A percentile compares a stretch with the other conserved stretches of the same genome.
These are phyloP conservation scores for Nymphalis io DNA, from an alignment of 1,140 invertebrate species.

Conservation along the genomic window DNA sequence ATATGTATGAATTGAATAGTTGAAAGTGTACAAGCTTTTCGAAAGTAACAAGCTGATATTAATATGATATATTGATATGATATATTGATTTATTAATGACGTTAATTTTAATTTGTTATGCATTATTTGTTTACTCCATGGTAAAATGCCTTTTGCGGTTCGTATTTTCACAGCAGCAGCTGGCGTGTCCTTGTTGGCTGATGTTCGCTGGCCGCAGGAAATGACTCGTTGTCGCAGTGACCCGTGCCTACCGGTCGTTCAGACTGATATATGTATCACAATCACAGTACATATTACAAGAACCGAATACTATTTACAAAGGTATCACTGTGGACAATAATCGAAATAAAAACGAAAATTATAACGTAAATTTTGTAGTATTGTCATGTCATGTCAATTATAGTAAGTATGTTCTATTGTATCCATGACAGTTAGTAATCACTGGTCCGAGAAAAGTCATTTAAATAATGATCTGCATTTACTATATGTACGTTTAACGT, in stretches of 20 bases:
- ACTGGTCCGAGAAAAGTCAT: no score
- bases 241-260: constrained; percentile 52
- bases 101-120: constrained; percentile 1
- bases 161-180: constrained; percentile 41
- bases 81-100: not conserved
- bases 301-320: constrained; percentile 6
- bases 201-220: constrained; percentile 60
- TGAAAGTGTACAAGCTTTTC: no score
- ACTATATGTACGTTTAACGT: no score
- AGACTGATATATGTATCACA: constrained; percentile 28
- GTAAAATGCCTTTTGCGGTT: constrained; percentile 13
- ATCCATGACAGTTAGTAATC: no score
- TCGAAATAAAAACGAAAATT: no score
- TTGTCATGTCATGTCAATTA: no score
- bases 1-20: no score
- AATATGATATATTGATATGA: no score
- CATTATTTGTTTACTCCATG: not conserved
- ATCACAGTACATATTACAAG: constrained; percentile 17
- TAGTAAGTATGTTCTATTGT: no score
- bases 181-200: constrained; percentile 58
- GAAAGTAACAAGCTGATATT: no score
- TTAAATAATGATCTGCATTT: no score
- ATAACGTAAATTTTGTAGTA: no score
- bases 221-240: constrained; percentile 63
- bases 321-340: not conserved